A percentile compares a stretch with the other conserved stretches of the same genome.
Evolutionary conservation across 2,888 invertebrate genomes (phyloP).

Genomic region (Ectropis crepuscularia): DNA sequence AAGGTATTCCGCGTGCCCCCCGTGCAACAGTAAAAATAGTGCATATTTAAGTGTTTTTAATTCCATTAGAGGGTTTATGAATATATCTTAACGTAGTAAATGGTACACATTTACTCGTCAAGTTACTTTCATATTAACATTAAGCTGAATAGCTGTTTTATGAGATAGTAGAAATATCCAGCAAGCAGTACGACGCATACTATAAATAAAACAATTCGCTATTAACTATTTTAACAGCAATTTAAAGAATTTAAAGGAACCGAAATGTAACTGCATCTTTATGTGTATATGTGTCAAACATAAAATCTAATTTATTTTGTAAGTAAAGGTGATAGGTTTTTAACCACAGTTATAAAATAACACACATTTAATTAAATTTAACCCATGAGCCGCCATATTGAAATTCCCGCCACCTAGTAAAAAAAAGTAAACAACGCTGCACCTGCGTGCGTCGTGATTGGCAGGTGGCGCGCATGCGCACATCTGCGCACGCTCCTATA

Average conservation of each 20-base stretch:
- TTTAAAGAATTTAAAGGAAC: background rate
- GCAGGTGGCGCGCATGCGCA: slow-evolving; percentile 69
- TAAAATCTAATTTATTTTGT: background rate
- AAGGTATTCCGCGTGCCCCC: too few relatives aligned
- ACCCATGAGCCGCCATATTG: slow-evolving; percentile 17
- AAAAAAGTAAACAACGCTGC: slow-evolving; percentile 71
- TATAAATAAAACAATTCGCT: background rate
- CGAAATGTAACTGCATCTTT: too few relatives aligned
- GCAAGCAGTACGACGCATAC: too few relatives aligned
- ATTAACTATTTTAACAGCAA: background rate
- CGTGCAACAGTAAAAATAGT: too few relatives aligned
- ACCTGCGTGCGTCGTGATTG: slow-evolving; percentile 79
- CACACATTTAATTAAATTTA: slow-evolving; percentile 24
- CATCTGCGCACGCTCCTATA: slow-evolving; percentile 61
- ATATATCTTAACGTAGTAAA: too few relatives aligned
- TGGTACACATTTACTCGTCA: too few relatives aligned
- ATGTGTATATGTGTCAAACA: background rate
- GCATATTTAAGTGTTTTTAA: too few relatives aligned
- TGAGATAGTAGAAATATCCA: too few relatives aligned
- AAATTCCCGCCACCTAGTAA: slow-evolving; percentile 42
- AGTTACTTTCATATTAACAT: too few relatives aligned
- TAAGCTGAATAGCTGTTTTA: too few relatives aligned
- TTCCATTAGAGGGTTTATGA: too few relatives aligned
- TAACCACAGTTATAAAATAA: slow-evolving; percentile 15
- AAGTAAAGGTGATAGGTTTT: slow-evolving; percentile 2